Evolutionary conservation across 2,113 vertebrate species (phyloP), one percentile per base, ranked within the genome.

Genomic region (Callipepla californica): DNA sequence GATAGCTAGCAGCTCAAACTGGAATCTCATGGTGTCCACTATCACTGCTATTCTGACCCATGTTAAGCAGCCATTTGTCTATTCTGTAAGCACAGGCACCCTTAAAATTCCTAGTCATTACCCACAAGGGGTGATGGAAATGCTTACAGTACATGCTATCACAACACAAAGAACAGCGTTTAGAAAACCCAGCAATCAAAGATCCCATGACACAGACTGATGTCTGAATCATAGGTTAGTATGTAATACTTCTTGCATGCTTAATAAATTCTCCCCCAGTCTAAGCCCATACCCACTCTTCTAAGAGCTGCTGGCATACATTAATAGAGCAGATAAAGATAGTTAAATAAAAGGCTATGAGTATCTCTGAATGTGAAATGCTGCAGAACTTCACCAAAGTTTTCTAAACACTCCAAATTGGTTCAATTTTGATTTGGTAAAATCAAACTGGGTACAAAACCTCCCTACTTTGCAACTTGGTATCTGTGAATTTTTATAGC

Each of bases 221-320:
- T 84, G 53, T 68, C 84, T 92, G 77, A 92, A 93, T 81, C 58
- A 53, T 0, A 57, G 23, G 77, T 36, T 38, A 76, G 44, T 87
- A 90, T 93, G 67, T 36, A 44, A 30, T 22, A 84, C 38, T 59
- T 69, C 89, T 1, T 1, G 1, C 42, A 63, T 32, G 59, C 62
- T 79, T 92, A 86, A 83, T 90, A 61, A 50, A 82, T 80, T 92
- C 36, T 93, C 63, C n/a, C 80, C 40, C 51, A 75, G 77, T 89
- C 92, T 75, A 48, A 92, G 89, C 79, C 92, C 25, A 48, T 65
- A 66, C 7, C 90, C 14, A 2, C 74, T 84, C 58, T 89, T 75
- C 50, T 81, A 74, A 93, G 66, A 92, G 53, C 62, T 87, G 87
- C 81, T 76, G 78, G 36, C 34, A 48, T 38, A 20, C 68, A 84